These are phyloP conservation scores for Synanthedon vespiformis DNA, from an alignment of 2,888 invertebrate species.

Conservation along the genomic window DNA sequence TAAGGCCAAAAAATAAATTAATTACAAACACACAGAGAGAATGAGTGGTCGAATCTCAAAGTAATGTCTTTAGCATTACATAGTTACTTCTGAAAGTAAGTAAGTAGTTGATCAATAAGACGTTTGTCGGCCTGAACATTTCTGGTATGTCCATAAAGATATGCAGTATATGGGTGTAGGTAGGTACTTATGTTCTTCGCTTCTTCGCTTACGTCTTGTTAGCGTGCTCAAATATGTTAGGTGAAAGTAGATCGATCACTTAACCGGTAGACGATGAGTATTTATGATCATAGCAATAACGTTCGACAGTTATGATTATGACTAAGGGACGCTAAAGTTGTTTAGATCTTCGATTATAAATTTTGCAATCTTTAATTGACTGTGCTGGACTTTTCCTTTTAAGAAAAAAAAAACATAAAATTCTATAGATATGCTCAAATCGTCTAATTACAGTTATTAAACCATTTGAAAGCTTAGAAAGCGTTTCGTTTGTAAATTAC, in stretches of 20 bases:
- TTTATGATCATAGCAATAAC: slow-evolving; percentile 8
- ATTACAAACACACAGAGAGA: too few species aligned
- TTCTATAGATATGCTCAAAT: too few species aligned
- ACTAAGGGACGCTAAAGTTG: neutral
- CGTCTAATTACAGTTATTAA: too few species aligned
- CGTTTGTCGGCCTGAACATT: neutral
- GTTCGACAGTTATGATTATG: slow-evolving; percentile 6
- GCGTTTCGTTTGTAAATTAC: too few species aligned
- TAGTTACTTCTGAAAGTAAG: too few species aligned
- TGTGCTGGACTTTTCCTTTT: too few species aligned
- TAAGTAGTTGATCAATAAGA: neutral
- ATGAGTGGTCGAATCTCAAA: too few species aligned
- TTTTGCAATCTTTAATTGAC: neutral
- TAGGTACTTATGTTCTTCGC: neutral
- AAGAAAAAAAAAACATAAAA: too few species aligned
- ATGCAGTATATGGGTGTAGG: neutral
- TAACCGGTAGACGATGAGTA: slow-evolving; percentile 7
- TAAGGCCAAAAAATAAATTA: too few species aligned
- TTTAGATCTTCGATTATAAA: neutral
- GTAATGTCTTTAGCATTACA: too few species aligned
- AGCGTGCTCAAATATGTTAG: neutral
- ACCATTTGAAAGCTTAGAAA: too few species aligned
- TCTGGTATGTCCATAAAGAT: neutral
- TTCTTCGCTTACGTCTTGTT: neutral
- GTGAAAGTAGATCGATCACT: slow-evolving; percentile 6